Evolutionary conservation across 2,797 vertebrate genomes (phyloP).

Genomic region (Alectoris magna): DNA sequence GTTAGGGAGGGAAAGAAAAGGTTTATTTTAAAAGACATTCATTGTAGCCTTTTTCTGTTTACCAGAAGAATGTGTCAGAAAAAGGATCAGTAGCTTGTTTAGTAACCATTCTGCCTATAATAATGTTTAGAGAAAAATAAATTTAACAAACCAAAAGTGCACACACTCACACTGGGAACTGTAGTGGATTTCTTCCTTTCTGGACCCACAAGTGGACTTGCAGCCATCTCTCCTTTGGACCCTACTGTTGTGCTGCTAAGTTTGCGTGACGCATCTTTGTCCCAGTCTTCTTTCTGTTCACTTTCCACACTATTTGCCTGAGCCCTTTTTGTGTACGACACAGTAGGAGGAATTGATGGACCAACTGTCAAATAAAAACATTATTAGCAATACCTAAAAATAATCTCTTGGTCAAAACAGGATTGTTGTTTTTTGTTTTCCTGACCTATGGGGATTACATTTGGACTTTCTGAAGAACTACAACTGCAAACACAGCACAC

Average conservation of each 20-base stretch:
- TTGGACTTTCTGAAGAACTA: neutral
- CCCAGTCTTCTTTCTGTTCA: slow-evolving; percentile 94
- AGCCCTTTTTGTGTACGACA: slow-evolving; percentile 91
- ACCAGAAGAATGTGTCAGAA: slow-evolving; percentile 40
- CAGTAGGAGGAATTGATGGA: slow-evolving; percentile 89
- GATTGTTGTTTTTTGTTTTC: neutral
- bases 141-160: neutral
- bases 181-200: slow-evolving; percentile 91
- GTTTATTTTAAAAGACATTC: slow-evolving; percentile 48
- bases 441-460: neutral
- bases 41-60: slow-evolving; percentile 43
- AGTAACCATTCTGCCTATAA: slow-evolving; percentile 12
- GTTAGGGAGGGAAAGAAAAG: neutral
- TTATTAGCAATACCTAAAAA: slow-evolving; percentile 44
- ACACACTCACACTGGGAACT: slow-evolving; percentile 86
- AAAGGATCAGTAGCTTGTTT: slow-evolving; percentile 25
- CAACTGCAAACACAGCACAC: neutral
- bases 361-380: slow-evolving; percentile 82
- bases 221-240: slow-evolving; percentile 91
- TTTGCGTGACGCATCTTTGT: slow-evolving; percentile 86
- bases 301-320: slow-evolving; percentile 91
- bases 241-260: slow-evolving; percentile 86
- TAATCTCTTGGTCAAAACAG: slow-evolving; percentile 1
- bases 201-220: slow-evolving; percentile 89
- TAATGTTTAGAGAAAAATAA: slow-evolving; percentile 36